These are phyloP conservation scores for Myoxocephalus aenaeus DNA, from an alignment of 2,797 vertebrate genomes.

Conservation along the genomic window DNA sequence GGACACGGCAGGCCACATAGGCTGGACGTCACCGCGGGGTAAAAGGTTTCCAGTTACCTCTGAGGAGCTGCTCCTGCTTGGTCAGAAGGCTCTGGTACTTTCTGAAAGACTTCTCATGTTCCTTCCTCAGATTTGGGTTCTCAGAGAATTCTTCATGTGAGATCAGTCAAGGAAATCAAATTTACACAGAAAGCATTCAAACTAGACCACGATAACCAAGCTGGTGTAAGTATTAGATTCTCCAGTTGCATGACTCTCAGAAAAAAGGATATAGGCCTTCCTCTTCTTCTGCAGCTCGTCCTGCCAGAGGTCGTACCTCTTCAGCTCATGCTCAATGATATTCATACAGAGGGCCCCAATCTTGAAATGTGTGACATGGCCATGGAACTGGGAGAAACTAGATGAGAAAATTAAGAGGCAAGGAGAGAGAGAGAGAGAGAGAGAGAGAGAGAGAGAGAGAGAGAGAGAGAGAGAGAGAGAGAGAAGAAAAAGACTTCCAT, in stretches of 20 bases:
- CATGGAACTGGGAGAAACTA: slow-evolving; percentile 95
- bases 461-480: slow-evolving; percentile 1
- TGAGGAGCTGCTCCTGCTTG: slow-evolving; percentile 94
- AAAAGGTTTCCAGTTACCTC: slow-evolving; percentile 80
- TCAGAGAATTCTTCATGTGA: slow-evolving; percentile 91
- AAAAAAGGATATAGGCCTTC: slow-evolving; percentile 95
- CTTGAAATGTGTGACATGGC: slow-evolving; percentile 94
- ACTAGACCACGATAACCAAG: not conserved
- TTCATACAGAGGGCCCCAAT: slow-evolving; percentile 95
- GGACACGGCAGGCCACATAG: not conserved
- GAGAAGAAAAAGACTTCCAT: slow-evolving; percentile 47
- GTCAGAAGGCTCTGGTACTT: slow-evolving; percentile 92
- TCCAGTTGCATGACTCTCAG: not conserved
- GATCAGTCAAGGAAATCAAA: slow-evolving; percentile 51
- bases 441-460: not conserved
- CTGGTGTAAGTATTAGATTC: not conserved
- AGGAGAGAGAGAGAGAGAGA: not conserved
- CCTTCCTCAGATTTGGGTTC: slow-evolving; percentile 91
- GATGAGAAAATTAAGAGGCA: slow-evolving; percentile 48
- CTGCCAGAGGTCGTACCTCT: slow-evolving; percentile 94
- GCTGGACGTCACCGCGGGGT: not conserved
- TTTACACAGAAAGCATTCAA: not conserved
- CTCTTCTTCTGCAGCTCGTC: slow-evolving; percentile 95
- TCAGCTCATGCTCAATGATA: slow-evolving; percentile 95
- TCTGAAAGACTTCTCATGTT: slow-evolving; percentile 92